Base-by-base conservation (phyloP, 2,113 vertebrate species). In the Myotis brandtii region DNA sequence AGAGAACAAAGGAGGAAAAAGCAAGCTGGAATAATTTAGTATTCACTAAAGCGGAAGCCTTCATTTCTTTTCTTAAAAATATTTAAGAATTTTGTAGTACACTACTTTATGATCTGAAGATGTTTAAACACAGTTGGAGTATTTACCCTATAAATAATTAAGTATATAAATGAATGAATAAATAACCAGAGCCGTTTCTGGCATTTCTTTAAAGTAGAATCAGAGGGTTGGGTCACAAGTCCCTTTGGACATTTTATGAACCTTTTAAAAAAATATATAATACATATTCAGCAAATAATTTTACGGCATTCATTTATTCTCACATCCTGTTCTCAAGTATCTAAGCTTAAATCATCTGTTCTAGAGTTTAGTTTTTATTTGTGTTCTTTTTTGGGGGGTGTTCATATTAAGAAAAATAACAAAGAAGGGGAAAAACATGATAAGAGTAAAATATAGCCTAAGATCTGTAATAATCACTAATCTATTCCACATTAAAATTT, bases 1-100 rank as follows among this genome's bases (percentile, higher is more conserved):
- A 92, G 80, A 95, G 82, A 83, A 37, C n/a, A 93, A 80, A 52
- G 73, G 46, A 76, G 79, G n/a, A 72, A 67, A 62, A 83, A 88
- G 3, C 23, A 81, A 77, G 21, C 30, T 17, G 25, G 25, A 73
- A 84, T 20, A 64, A 46, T 54, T 92, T 84, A 18, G 1, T 84
- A n/a, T 54, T 46, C 30, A 73, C 34, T 85, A 37, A 56, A 69
- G 10, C 43, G 70, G 93, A 67, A 70, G 0, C 0, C 20, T 56
- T 34, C 14, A 32, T 13, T 70, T 48, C 34, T 84, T 75, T 76
- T 12, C 30, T 69, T 23, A 89, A 95, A 95, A 84, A 92, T 59
- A 54, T 52, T 77, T n/a, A 64, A 17, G 9, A 59, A 77, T 43
- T 89, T 85, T 86, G 18, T 3, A 54, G 8, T 16, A 3, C 93